Conservation (phyloP, 2,113 vertebrate species). For the Sinocyclocheilus anophthalmus region DNA sequence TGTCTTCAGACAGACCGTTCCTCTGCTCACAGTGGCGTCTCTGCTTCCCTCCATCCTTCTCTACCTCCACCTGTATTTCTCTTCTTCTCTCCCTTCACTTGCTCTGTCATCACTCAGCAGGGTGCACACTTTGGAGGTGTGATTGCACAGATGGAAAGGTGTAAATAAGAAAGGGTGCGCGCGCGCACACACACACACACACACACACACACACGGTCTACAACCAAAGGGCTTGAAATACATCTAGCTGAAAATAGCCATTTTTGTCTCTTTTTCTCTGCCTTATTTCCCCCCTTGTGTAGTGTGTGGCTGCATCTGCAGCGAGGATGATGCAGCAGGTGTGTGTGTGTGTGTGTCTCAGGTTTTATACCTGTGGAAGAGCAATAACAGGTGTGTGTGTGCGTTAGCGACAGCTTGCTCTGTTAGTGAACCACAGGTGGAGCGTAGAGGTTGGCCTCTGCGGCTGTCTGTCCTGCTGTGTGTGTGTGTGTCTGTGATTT, state of each 20-base stretch:
- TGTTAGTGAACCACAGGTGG: conserved; percentile 14
- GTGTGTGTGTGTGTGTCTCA: conserved; percentile 50
- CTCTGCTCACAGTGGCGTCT: not conserved
- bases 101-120: conserved; percentile 34
- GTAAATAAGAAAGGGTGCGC: conserved; percentile 51
- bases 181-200: not conserved
- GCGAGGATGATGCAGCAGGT: conserved; percentile 42
- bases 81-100: not conserved
- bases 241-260: conserved; percentile 59
- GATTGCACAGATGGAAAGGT: conserved; percentile 50
- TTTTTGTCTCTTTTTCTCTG: not conserved
- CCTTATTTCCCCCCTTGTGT: conserved; percentile 4
- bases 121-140: conserved; percentile 38
- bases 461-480: conserved; percentile 15
- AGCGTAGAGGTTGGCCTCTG: conserved; percentile 8
- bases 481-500: conserved; percentile 20
- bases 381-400: conserved; percentile 44
- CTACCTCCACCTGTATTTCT: not conserved
- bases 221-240: conserved; percentile 37
- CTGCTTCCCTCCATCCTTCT: conserved; percentile 15
- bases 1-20: conserved; percentile 34
- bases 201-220: not conserved
- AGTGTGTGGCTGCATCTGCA: conserved; percentile 34
- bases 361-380: conserved; percentile 53
- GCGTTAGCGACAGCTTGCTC: conserved; percentile 11